These are phyloP conservation scores for Hyles euphorbiae DNA, from an alignment of 1,140 invertebrate genomes.

Conservation along the genomic window DNA sequence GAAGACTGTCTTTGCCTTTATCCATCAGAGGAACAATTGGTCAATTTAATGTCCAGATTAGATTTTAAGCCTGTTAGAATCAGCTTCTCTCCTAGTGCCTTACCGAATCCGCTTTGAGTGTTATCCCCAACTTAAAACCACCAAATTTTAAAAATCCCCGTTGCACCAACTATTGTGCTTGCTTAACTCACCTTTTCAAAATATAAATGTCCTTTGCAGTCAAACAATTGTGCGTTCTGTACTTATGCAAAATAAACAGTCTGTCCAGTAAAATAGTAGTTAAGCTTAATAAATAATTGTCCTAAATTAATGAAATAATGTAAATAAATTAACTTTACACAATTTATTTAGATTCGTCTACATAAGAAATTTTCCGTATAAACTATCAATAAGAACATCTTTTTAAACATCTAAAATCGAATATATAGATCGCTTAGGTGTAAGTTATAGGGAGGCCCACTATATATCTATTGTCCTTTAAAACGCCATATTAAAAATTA, in stretches of 20 bases:
- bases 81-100: constrained; percentile 33
- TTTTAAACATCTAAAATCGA: constrained; percentile 35
- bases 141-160: no score
- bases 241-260: constrained; percentile 10
- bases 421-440: constrained; percentile 24
- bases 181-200: background rate
- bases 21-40: constrained; percentile 7
- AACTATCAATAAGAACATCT: constrained; percentile 34
- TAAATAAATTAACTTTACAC: constrained; percentile 48
- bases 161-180: no score
- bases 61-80: no score
- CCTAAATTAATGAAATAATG: constrained; percentile 52
- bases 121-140: background rate
- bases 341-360: constrained; percentile 63
- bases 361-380: constrained; percentile 49
- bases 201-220: constrained; percentile 12
- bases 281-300: constrained; percentile 23
- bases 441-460: constrained; percentile 28
- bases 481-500: constrained; percentile 24
- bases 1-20: constrained; percentile 5
- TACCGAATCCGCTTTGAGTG: constrained; percentile 18
- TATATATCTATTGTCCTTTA: constrained; percentile 29
- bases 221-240: constrained; percentile 14
- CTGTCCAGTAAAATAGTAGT: constrained; percentile 34
- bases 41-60: constrained; percentile 15